Evolutionary conservation across 2,113 vertebrate species (phyloP), one percentile per base, ranked within the genome.

Genomic region (Myrmecophaga tridactyla): DNA sequence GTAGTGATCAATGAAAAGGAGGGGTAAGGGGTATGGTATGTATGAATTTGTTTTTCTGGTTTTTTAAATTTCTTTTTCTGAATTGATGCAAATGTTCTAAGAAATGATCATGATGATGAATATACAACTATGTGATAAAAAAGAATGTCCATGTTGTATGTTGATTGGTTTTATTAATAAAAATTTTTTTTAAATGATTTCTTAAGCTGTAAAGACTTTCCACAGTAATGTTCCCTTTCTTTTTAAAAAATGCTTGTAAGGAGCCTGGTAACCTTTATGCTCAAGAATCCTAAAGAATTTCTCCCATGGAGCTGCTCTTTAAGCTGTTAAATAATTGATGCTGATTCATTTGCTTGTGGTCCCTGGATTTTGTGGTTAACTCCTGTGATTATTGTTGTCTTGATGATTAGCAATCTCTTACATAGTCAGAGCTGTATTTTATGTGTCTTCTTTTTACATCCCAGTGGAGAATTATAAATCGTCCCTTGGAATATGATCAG

Each of bases 361-460:
- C 56, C 23, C 60, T 56, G 63, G 51, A 92, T 96, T 96, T 95
- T 60, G 9, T 70, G 86, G 96, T 90, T 94, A 94, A 83, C 53
- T 83, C 67, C 67, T 94, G 31, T 96, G 87, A 95, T 72, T 48
- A 73, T 67, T 70, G 69, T 41, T 97, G 60, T 91, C 83, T 93
- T 86, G 95, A 90, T 85, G 76, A 94, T 96, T 90, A 96, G 76
- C 53, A 89, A 4, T 92, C 94, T 92, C 75, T 90, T 96, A 95
- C 80, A 76, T 91, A 76, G 41, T 0, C 0, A 91, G 60, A 73
- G 48, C 29, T 69, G 4, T 25, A 86, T 97, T 97, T 92, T 94
- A 41, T 92, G 29, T 87, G 31, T 88, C 85, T 86, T 95, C 41
- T 82, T 67, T 93, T 36, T 95, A 43, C 12, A 86, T 93, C 58